Base-by-base conservation (phyloP, 2,797 vertebrate genomes). In the Setipinna tenuifilis region DNA sequence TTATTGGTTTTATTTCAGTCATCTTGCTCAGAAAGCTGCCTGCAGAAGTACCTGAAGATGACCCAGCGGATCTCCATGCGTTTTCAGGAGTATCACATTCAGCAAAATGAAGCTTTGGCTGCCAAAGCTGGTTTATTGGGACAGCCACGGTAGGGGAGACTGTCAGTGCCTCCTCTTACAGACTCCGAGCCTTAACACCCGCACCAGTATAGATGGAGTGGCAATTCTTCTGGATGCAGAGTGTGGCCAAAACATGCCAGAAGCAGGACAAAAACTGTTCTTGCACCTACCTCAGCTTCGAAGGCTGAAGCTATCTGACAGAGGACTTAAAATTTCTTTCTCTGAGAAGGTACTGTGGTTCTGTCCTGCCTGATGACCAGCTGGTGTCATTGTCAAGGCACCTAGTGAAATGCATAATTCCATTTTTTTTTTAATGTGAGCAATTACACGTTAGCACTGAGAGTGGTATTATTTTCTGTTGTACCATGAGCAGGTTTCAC, bases 31-130 rank as follows among this genome's bases (percentile, higher is more conserved):
- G 98, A 99, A 88, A 97, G 96, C 83, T 99, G 98, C 88, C 94
- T 99, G 82, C 98, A 99, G 94, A 99, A 99, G 90, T 99, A 99
- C 61, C 95, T 99, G 85, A 99, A 99, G 95, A 99, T 99, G 98
- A 99, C 98, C 0, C 98, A 99, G 88, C 94, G 98, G 93, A 99
- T 99, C 96, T 99, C 98, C 65, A 97, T 99, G 98, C 95, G 98
- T 6, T 99, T 99, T 91, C 98, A 99, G 92, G 98, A 99, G 88
- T 99, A 99, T 85, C 98, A 99, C 89, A 99, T 99, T 92, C 98
- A 99, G 94, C 98, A 99, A 94, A 99, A 99, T 0, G 98, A 99
- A 93, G 98, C 98, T 28, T 92, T 99, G 89, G 98, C 98, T 17
- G 98, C 98, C 23, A 99, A 98, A 94, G 98, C 98, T 2, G 98